These are phyloP conservation scores for Invenusta paracnida DNA, from an alignment of 2,888 invertebrate genomes.

Conservation along the genomic window DNA sequence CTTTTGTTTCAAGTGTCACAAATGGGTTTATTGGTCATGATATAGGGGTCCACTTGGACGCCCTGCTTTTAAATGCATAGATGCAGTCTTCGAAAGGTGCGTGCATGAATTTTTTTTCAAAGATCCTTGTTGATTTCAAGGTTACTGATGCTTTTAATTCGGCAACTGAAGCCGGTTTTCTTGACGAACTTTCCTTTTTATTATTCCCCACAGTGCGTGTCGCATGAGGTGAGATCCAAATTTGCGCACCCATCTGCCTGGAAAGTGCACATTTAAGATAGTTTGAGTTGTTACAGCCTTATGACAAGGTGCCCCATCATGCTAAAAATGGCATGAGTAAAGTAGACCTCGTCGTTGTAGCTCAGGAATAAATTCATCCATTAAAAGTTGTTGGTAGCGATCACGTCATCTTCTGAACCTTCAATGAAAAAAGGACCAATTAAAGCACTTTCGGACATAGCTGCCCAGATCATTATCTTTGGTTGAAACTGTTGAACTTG, in stretches of 20 bases:
- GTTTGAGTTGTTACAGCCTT: not conserved
- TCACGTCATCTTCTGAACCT: slow-evolving; percentile 7
- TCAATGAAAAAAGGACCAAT: slow-evolving; percentile 23
- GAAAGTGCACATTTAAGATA: not conserved
- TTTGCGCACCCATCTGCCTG: slow-evolving; percentile 15
- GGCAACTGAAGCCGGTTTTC: slow-evolving; percentile 4
- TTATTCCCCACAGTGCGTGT: slow-evolving; percentile 26
- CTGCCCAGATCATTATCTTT: slow-evolving; percentile 15
- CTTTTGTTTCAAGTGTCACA: slow-evolving; percentile 23
- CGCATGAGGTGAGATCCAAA: slow-evolving; percentile 23
- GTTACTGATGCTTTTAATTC: slow-evolving; percentile 21
- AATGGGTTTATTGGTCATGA: slow-evolving; percentile 15
- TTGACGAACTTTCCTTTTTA: slow-evolving; percentile 18
- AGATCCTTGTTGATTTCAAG: slow-evolving; percentile 21
- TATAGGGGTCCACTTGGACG: slow-evolving; percentile 15
- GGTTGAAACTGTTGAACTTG: slow-evolving; percentile 22
- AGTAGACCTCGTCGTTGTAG: slow-evolving; percentile 19
- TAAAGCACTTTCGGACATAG: slow-evolving; percentile 23
- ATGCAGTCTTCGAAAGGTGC: slow-evolving; percentile 25
- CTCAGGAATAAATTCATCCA: slow-evolving; percentile 23
- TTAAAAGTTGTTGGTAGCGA: slow-evolving; percentile 23
- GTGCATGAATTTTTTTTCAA: slow-evolving; percentile 15
- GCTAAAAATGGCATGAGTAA: slow-evolving; percentile 21
- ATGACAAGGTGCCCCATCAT: slow-evolving; percentile 18
- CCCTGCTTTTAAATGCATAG: slow-evolving; percentile 21